Conservation (phyloP, 2,113 vertebrate species). For the Mellivora capensis region DNA sequence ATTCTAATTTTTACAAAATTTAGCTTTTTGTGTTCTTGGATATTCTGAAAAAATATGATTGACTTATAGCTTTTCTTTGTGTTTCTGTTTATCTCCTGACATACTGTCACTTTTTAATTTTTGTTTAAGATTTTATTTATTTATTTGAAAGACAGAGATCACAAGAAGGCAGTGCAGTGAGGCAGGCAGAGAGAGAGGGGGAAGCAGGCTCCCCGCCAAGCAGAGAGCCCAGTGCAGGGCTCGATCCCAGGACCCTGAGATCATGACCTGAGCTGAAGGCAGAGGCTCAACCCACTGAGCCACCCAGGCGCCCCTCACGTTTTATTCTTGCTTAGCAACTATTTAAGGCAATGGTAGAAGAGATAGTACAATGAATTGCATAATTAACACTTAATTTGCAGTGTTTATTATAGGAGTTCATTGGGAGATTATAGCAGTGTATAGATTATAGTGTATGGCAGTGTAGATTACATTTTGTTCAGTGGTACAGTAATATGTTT, state of each 20-base stretch:
- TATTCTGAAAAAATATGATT: not conserved
- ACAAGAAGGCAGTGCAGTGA: too few relatives aligned
- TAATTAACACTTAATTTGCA: not conserved
- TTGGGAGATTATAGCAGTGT: not conserved
- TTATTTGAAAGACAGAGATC: too few relatives aligned
- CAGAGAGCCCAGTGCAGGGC: too few relatives aligned
- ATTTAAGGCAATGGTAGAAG: not conserved
- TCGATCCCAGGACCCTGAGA: too few relatives aligned
- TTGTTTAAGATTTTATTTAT: not conserved
- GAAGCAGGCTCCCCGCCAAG: too few relatives aligned
- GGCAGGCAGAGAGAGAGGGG: too few relatives aligned
- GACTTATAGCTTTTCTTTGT: conserved; percentile 1
- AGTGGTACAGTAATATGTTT: not conserved
- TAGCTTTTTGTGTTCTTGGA: not conserved
- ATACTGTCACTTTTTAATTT: not conserved
- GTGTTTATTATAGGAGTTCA: not conserved
- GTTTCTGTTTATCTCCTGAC: not conserved
- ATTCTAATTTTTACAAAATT: not conserved
- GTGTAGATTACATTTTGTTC: not conserved
- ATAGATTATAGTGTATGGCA: not conserved
- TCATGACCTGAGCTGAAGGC: too few relatives aligned
- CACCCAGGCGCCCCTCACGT: not conserved
- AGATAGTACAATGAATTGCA: not conserved
- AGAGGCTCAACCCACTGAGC: too few relatives aligned
- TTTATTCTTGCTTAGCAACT: conserved; percentile 28